These are phyloP conservation scores for Thunnus maccoyii DNA, from an alignment of 2,113 vertebrate genomes.

Conservation along the genomic window DNA sequence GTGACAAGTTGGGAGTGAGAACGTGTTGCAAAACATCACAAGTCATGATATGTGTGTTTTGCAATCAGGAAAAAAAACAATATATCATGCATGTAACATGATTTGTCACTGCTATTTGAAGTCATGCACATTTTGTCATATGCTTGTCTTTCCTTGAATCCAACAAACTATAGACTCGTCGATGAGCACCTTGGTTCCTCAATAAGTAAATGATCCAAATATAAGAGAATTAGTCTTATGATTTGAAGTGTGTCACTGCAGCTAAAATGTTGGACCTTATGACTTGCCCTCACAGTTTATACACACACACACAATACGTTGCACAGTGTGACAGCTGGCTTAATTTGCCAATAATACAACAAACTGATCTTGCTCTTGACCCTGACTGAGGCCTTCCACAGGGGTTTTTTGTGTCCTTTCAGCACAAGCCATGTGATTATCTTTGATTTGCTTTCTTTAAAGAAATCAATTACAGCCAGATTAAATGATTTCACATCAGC, in stretches of 20 bases:
- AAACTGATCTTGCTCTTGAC: background rate
- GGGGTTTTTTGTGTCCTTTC: background rate
- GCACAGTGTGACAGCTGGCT: conserved; percentile 4
- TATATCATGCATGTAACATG: no score
- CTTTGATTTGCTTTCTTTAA: background rate
- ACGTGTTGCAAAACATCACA: background rate
- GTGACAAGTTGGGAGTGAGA: no score
- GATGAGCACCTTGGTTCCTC: no score
- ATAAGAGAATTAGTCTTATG: no score
- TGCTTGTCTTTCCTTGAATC: no score
- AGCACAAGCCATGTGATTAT: conserved; percentile 7
- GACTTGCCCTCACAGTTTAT: no score
- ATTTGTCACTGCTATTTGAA: no score
- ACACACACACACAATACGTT: background rate
- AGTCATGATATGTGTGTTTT: background rate
- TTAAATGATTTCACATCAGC: conserved; percentile 1
- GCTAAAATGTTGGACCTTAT: no score
- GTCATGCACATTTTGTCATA: no score
- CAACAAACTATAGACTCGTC: no score
- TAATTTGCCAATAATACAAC: background rate
- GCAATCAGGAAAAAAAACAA: background rate
- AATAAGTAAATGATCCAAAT: no score
- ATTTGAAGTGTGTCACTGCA: no score
- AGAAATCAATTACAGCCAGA: conserved; percentile 10
- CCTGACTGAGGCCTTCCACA: background rate